Conservation (phyloP, 2,888 invertebrate species). For the Sinelater perroti region DNA sequence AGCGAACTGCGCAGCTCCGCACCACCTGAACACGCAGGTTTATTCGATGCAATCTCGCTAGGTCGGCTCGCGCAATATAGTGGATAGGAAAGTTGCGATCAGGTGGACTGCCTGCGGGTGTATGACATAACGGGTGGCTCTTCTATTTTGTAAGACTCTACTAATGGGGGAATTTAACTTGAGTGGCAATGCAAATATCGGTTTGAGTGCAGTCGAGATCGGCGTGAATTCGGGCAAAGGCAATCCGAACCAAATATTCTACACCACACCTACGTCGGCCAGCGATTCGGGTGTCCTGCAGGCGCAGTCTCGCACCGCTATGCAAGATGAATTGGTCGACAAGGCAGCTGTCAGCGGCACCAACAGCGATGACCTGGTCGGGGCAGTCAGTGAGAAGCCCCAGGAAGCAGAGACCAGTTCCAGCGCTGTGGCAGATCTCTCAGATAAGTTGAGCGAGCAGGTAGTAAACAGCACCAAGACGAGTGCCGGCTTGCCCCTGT, state of each 20-base stretch:
- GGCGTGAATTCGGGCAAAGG: slow-evolving; percentile 55
- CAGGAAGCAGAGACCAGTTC: slow-evolving; percentile 52
- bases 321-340: slow-evolving; percentile 62
- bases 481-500: slow-evolving; percentile 47
- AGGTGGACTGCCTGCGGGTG: slow-evolving; percentile 54
- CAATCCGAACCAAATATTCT: slow-evolving; percentile 55
- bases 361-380: slow-evolving; percentile 48
- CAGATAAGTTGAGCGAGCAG: slow-evolving; percentile 55
- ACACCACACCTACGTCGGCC: slow-evolving; percentile 56
- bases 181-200: slow-evolving; percentile 60
- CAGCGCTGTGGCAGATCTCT: slow-evolving; percentile 49
- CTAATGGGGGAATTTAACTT: slow-evolving; percentile 63
- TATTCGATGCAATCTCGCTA: slow-evolving; percentile 42
- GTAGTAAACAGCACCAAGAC: slow-evolving; percentile 48
- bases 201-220: slow-evolving; percentile 60
- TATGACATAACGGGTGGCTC: slow-evolving; percentile 51
- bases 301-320: slow-evolving; percentile 55
- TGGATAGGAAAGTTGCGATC: slow-evolving; percentile 53
- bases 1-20: too few species aligned
- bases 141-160: slow-evolving; percentile 54
- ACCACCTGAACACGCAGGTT: slow-evolving; percentile 46
- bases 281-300: slow-evolving; percentile 47
- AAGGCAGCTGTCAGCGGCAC: slow-evolving; percentile 54
- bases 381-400: slow-evolving; percentile 47
- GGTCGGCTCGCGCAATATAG: slow-evolving; percentile 41